Conservation (phyloP, 2,113 vertebrate genomes). For the Eclectus roratus region DNA sequence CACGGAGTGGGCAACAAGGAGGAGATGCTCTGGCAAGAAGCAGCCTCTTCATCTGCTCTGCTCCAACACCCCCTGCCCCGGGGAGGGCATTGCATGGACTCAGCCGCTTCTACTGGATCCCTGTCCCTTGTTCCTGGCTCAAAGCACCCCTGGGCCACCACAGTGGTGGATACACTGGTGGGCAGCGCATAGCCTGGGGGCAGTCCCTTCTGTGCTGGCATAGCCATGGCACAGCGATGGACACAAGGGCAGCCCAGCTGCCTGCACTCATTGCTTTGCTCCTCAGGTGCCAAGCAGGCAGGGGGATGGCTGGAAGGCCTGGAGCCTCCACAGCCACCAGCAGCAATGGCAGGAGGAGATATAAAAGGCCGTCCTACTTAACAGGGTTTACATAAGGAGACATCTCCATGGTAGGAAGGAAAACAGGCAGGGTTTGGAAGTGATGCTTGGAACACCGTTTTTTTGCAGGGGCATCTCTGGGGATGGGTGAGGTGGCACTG, state of each 20-base stretch:
- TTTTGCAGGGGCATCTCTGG: not conserved
- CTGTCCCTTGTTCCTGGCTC: not conserved
- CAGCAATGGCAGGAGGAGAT: not conserved
- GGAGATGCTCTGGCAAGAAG: not conserved
- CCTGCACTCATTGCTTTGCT: not conserved
- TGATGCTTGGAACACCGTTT: not conserved
- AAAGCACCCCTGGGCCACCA: not conserved
- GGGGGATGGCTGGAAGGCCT: not conserved
- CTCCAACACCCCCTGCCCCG: not conserved
- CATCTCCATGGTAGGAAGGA: not conserved
- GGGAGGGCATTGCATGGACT: not conserved
- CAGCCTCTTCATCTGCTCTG: not conserved
- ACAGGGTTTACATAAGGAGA: not conserved
- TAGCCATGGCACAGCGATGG: accelerated
- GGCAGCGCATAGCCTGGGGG: not conserved
- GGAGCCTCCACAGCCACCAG: not conserved
- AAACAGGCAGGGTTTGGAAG: not conserved
- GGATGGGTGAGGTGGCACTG: not conserved
- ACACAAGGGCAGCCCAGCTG: not conserved
- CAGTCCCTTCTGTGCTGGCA: not conserved
- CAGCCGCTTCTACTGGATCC: not conserved
- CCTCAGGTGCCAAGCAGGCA: not conserved
- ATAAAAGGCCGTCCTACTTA: not conserved
- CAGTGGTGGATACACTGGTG: not conserved
- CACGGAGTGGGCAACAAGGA: not conserved